phyloP scores from a whole-genome alignment of 2,113 vertebrate species.

The Cynocephalus volans region DNA sequence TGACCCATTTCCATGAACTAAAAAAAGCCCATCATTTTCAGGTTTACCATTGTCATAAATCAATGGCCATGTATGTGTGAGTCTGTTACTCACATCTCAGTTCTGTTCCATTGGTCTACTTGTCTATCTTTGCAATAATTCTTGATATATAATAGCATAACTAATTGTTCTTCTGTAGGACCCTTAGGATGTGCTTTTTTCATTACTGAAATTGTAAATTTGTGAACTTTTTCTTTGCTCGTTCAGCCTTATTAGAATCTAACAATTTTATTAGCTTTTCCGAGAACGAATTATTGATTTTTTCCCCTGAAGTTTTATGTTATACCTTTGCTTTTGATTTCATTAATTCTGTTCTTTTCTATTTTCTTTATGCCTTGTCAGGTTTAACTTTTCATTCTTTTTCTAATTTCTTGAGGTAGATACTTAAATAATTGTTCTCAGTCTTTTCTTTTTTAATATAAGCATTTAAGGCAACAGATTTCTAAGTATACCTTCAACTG shows the following conservation, averaged over 20 bases:
- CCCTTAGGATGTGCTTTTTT: neutral
- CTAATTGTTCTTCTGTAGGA: neutral
- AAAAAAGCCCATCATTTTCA: neutral
- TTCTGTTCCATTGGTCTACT: neutral
- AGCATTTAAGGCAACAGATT: neutral
- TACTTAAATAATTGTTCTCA: neutral
- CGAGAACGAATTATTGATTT: neutral
- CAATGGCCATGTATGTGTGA: neutral
- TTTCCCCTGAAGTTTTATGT: conserved; percentile 2
- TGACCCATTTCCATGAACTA: neutral
- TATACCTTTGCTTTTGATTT: conserved; percentile 30
- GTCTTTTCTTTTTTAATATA: conserved; percentile 15
- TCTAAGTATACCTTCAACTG: neutral
- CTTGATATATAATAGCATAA: neutral
- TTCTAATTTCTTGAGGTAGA: conserved; percentile 14
- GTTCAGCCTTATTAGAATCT: neutral
- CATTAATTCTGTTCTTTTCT: neutral
- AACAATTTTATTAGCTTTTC: neutral
- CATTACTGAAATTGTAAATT: conserved; percentile 2
- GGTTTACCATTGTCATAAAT: neutral
- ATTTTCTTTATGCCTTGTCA: neutral
- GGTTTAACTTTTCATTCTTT: neutral
- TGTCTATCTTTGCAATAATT: neutral
- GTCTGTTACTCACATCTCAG: neutral
- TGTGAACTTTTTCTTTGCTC: conserved; percentile 29